Percentiles rank a stretch among this genome's conserved stretches.
Conservation (phyloP, 2,113 vertebrate species). For the Hemicordylus capensis region DNA sequence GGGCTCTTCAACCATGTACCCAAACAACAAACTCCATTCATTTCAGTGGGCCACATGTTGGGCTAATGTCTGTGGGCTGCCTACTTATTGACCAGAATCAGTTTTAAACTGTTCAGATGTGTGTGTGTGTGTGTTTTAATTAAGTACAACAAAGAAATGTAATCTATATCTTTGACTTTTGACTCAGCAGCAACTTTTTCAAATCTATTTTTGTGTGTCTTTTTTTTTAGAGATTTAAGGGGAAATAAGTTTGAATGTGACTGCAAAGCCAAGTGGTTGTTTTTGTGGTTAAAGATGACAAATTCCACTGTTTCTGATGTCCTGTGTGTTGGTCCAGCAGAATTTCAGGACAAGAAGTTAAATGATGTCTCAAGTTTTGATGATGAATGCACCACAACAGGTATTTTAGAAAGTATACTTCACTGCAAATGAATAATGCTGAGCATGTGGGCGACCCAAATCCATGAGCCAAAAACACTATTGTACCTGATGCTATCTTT, state of each 20-base stretch:
- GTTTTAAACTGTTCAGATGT: not conserved
- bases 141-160: conserved; percentile 43
- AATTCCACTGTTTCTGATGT: conserved; percentile 96
- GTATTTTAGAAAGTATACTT: conserved; percentile 72
- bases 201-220: conserved; percentile 65
- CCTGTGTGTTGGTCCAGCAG: conserved; percentile 88
- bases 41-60: not conserved
- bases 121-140: conserved; percentile 18
- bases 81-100: not conserved
- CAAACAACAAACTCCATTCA: not conserved
- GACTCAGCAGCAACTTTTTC: conserved; percentile 41
- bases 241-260: conserved; percentile 97
- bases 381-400: conserved; percentile 93
- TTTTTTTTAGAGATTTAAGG: conserved; percentile 89
- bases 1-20: not conserved
- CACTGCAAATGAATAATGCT: conserved; percentile 34
- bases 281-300: conserved; percentile 95
- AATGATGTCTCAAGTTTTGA: conserved; percentile 92
- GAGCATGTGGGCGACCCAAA: not conserved
- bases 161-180: conserved; percentile 49
- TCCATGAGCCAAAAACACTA: not conserved
- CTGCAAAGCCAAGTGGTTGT: conserved; percentile 97
- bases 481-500: not conserved
- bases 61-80: not conserved
- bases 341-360: conserved; percentile 93